Evolutionary conservation across 1,140 invertebrate species (phyloP).

Genomic region (Sitodiplosis mosellana): DNA sequence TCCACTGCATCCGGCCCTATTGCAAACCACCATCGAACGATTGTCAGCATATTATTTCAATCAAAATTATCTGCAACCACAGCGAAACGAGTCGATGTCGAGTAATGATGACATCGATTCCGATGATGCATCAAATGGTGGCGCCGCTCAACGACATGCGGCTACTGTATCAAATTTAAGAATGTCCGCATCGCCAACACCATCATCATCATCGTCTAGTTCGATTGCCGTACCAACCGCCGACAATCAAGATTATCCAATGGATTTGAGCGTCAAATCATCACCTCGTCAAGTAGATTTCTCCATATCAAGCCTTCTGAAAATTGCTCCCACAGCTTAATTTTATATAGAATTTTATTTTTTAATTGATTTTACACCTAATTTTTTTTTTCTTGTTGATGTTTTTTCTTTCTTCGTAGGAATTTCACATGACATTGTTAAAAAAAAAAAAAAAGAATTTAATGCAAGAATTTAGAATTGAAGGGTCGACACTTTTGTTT

Average conservation of each 20-base stretch:
- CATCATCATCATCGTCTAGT: neutral
- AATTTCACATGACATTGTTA: too few species aligned
- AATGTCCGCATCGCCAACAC: neutral
- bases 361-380: too few species aligned
- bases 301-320: too few species aligned
- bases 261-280: conserved; percentile 45
- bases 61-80: neutral
- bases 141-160: neutral
- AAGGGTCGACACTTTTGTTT: too few species aligned
- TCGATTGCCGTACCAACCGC: neutral
- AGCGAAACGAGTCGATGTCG: neutral
- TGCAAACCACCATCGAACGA: conserved; percentile 24
- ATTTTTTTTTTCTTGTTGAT: too few species aligned
- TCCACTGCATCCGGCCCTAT: conserved; percentile 17
- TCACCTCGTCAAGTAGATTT: too few species aligned
- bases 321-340: too few species aligned
- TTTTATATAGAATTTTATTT: too few species aligned
- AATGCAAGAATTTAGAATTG: too few species aligned
- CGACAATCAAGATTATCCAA: conserved; percentile 40
- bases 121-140: neutral
- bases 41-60: conserved; percentile 11
- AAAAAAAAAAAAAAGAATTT: too few species aligned
- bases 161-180: neutral
- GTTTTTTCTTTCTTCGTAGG: too few species aligned
- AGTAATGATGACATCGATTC: neutral